Base-by-base conservation (phyloP, 64 coral and sea anemone species). In the Acropora tenuis region DNA sequence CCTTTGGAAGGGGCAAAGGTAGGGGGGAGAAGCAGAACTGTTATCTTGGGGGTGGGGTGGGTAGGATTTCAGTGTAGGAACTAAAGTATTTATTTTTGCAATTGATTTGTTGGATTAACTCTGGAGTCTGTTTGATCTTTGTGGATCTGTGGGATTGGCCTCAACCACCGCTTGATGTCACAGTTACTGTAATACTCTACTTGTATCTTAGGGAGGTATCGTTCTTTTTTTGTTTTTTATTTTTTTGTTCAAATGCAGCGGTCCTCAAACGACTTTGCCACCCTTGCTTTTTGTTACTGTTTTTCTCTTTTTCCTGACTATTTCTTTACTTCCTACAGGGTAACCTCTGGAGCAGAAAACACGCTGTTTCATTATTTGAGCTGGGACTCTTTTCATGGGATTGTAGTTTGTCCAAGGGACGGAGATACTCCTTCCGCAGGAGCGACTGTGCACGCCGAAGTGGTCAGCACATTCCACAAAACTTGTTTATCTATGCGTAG, bases 321-420 rank as follows among this genome's bases (percentile, higher is more conserved):
- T 71, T 71, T n/a, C 2, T 71, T 6, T 87, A 68, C 13, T 68
- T 42, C 41, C 43, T 50, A 16, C 43, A 95, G 94, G 61, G 69
- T 95, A 47, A 87, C 89, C 0, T 75, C 73, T 20, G 94, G 94
- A 43, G 45, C 78, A 49, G 94, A 95, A 43, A 95, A 95, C 76
- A 95, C 94, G 15, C 43, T 95, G 11, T 91, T 95, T 91, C 81
- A 95, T 77, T 95, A 83, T 46, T 77, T 95, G 16, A 82, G 82
- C 47, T 87, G 78, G 74, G 89, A 95, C 52, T 87, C 89, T 30
- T 95, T 95, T 41, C 81, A 71, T 78, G 94, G 94, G 10, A 89
- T 95, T 74, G 80, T 95, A 8, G 78, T 95, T 17, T 95, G 89
- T 46, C 94, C 94, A 43, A 65, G n/a, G 9, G 69, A 82, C 11